Conservation (phyloP, 2,797 vertebrate species). For the Sciurus vulgaris region DNA sequence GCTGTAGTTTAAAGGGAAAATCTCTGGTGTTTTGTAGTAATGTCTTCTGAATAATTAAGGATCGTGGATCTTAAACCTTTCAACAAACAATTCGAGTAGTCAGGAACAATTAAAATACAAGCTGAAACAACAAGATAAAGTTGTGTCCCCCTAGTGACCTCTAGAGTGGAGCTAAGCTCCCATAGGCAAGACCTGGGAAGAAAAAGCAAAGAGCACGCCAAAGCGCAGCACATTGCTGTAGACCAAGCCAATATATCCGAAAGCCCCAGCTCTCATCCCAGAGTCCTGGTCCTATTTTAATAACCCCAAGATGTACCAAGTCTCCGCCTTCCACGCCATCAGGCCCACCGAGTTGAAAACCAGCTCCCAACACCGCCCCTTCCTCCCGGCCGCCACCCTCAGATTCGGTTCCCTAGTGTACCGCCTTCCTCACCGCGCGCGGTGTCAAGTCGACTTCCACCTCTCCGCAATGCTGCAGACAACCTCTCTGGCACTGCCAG, state of each 20-base stretch:
- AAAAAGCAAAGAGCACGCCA: not conserved
- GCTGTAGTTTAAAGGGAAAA: slow-evolving; percentile 46
- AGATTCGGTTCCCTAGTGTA: not conserved
- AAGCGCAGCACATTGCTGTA: not conserved
- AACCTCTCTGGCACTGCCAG: not conserved
- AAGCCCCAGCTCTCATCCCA: not conserved
- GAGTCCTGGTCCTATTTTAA: not conserved
- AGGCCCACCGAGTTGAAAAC: not conserved
- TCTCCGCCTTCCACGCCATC: not conserved
- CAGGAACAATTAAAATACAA: not conserved
- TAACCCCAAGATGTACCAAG: not conserved
- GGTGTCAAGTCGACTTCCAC: not conserved
- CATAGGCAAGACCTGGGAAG: not conserved
- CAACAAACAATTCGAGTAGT: not conserved
- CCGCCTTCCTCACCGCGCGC: not conserved
- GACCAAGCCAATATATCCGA: not conserved
- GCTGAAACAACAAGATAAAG: slow-evolving; percentile 55
- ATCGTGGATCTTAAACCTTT: slow-evolving; percentile 24
- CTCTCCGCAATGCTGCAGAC: slow-evolving; percentile 31
- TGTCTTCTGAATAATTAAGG: slow-evolving; percentile 57
- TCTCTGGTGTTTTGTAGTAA: not conserved
- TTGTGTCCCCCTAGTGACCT: slow-evolving; percentile 79
- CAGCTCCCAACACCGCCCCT: not conserved
- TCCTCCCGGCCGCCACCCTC: not conserved
- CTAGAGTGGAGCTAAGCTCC: slow-evolving; percentile 64